These are phyloP conservation scores for Achlya flavicornis DNA, from an alignment of 2,888 invertebrate species.

Conservation along the genomic window DNA sequence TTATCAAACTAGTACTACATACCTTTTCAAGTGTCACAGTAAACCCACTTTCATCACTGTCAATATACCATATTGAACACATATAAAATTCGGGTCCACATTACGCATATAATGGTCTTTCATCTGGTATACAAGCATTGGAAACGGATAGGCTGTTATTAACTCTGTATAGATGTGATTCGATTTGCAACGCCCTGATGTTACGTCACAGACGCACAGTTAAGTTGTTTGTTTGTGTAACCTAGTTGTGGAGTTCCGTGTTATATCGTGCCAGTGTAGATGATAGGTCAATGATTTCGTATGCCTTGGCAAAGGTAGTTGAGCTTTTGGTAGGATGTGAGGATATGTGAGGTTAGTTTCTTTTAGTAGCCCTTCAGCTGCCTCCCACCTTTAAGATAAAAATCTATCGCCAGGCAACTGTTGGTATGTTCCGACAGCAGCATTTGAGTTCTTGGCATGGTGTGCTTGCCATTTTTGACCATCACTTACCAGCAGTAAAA, in stretches of 20 bases:
- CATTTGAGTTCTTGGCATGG: too few relatives aligned
- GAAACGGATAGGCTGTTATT: slow-evolving; percentile 7
- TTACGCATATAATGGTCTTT: neutral
- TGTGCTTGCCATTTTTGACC: too few relatives aligned
- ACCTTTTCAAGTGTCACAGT: neutral
- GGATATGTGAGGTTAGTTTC: too few relatives aligned
- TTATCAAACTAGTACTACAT: neutral
- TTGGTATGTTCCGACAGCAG: too few relatives aligned
- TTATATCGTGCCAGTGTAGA: too few relatives aligned
- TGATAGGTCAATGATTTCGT: neutral
- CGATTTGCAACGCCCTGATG: neutral
- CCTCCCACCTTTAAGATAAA: too few relatives aligned
- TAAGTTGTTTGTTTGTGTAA: neutral
- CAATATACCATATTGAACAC: neutral
- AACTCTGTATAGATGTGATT: slow-evolving; percentile 1
- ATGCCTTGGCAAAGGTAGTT: too few relatives aligned
- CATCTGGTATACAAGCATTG: slow-evolving; percentile 3
- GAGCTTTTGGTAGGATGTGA: too few relatives aligned
- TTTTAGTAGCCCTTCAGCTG: too few relatives aligned
- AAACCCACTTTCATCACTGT: neutral
- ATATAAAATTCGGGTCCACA: slow-evolving; percentile 2
- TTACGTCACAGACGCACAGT: neutral
- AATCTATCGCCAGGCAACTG: too few relatives aligned
- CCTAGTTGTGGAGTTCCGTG: neutral
- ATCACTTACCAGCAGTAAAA: too few relatives aligned